Evolutionary conservation across 2,888 invertebrate species (phyloP).

Genomic region (Sthenelais limicola): DNA sequence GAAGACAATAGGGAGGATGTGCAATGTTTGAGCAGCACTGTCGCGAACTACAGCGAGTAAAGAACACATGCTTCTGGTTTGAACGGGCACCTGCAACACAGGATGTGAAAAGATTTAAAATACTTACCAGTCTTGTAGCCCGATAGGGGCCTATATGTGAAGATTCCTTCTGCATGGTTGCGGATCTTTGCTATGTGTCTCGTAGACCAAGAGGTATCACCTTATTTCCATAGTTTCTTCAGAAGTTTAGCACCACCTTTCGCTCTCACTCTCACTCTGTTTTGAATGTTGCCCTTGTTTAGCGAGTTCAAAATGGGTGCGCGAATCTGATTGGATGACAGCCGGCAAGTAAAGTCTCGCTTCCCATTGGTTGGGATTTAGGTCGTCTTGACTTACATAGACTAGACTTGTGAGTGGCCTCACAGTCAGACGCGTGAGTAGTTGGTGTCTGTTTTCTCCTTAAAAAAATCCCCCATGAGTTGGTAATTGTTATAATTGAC

Average conservation of each 20-base stretch:
- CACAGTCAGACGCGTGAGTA: too few species aligned
- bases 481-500: too few species aligned
- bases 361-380: neutral
- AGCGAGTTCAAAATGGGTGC: constrained; percentile 10
- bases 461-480: too few species aligned
- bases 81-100: too few species aligned
- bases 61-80: too few species aligned
- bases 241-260: neutral
- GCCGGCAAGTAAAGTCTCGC: neutral
- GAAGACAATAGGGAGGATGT: too few species aligned
- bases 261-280: neutral
- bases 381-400: too few species aligned
- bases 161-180: neutral
- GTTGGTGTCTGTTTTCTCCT: too few species aligned
- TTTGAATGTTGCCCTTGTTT: neutral
- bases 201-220: neutral
- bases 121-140: constrained; percentile 17
- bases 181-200: too few species aligned
- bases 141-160: constrained; percentile 15
- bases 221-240: constrained; percentile 1
- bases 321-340: constrained; percentile 7
- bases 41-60: too few species aligned
- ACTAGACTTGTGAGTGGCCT: too few species aligned
- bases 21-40: too few species aligned
- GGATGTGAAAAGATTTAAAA: neutral